Evolutionary conservation across 23 tunicate genomes (phyloP).

Genomic region (Ascidia mentula): DNA sequence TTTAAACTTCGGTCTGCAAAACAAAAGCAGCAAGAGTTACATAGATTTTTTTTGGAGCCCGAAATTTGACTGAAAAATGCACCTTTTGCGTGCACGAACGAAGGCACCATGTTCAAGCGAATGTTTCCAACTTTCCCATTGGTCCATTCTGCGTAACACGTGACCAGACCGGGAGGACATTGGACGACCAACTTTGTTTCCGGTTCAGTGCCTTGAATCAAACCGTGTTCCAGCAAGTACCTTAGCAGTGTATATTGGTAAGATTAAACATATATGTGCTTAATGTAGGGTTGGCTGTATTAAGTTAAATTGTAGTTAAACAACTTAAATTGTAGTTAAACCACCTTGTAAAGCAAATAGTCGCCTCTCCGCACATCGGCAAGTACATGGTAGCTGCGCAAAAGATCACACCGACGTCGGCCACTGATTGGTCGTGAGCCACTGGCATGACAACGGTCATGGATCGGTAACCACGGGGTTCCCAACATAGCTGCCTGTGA

Average conservation of each 20-base stretch:
- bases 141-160: conserved; percentile 22
- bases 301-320: too few species aligned
- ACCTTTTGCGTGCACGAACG: conserved; percentile 21
- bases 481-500: conserved; percentile 12
- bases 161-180: conserved; percentile 25
- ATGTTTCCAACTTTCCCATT: conserved; percentile 26
- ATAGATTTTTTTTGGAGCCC: not conserved
- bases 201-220: conserved; percentile 22
- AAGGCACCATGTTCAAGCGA: conserved; percentile 12
- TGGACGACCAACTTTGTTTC: conserved; percentile 19
- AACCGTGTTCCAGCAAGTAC: conserved; percentile 12
- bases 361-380: conserved; percentile 30
- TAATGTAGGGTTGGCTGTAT: not conserved
- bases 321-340: too few species aligned
- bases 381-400: not conserved
- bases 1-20: not conserved
- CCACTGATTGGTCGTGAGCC: conserved; percentile 4
- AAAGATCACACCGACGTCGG: conserved; percentile 21
- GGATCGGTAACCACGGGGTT: conserved; percentile 33
- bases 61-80: too few species aligned
- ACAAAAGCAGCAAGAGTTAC: not conserved
- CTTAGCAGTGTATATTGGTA: not conserved
- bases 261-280: not conserved
- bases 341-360: conserved; percentile 9
- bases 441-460: conserved; percentile 12